Base-by-base conservation (phyloP, 2,888 invertebrate species). In the Peribatodes rhomboidaria region DNA sequence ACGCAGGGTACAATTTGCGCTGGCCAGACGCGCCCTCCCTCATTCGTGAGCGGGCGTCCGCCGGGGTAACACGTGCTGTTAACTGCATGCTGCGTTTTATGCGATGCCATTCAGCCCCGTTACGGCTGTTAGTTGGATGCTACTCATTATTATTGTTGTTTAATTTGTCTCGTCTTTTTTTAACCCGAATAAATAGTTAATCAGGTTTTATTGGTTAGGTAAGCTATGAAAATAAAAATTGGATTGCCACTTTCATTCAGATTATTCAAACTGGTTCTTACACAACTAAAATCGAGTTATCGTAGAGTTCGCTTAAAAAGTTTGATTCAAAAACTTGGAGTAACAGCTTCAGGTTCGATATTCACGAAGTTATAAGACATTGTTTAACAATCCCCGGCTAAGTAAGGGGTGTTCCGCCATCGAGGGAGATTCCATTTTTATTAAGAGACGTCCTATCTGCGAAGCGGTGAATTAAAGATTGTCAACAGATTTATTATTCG, bases 401-500 rank as follows among this genome's bases (percentile, higher is more conserved):
- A 69, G 78, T 75, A 77, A 78, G 82, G 81, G 80, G 76, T 74
- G 74, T 74, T 76, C 75, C 72, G 71, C 70, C 65, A 69, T 69
- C 61, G 66, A 75, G 74, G 76, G 75, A 79, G 77, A 82, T 75
- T 77, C 78, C 74, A 78, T 84, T 86, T 86, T 85, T 83, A 84
- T 85, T 82, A 83, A 76, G 82, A 82, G 77, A 71, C 68, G 69
- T 71, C 70, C 72, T 68, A 69, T 69, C 79, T 83, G 79, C 80
- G 81, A 77, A 81, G 82, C 81, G 82, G 82, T 81, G 86, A 92
- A 92, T 92, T 91, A 92, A 90, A 90, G 90, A 89, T 89, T 90
- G 91, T 90, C 92, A 92, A 91, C 92, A 92, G 88, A 88, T 91
- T 92, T 91, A 92, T 92, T 91, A 92, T 81, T 83, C 90, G 92